Evolutionary conservation across 2,797 vertebrate genomes (phyloP).

Genomic region (Glossophaga mutica): DNA sequence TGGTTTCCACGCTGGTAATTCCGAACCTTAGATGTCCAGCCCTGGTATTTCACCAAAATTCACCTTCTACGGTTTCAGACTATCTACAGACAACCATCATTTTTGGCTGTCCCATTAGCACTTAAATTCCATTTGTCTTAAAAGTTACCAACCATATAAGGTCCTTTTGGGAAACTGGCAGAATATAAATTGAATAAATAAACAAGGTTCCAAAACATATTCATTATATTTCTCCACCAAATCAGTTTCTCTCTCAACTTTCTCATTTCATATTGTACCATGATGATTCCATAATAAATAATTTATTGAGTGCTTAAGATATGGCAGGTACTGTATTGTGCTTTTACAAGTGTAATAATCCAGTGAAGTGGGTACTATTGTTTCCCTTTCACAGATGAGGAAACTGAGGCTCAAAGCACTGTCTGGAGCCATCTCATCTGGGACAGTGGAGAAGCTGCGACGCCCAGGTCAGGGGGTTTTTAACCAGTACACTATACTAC

Average conservation of each 20-base stretch:
- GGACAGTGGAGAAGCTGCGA: background rate
- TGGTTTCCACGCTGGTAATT: background rate
- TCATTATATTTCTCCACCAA: background rate
- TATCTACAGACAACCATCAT: background rate
- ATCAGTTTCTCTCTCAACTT: background rate
- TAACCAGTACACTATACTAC: background rate
- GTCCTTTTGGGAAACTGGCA: background rate
- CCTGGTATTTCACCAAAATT: background rate
- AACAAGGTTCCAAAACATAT: conserved; percentile 2
- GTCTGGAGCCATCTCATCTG: background rate
- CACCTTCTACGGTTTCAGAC: background rate
- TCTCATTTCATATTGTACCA: background rate
- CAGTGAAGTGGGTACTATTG: background rate
- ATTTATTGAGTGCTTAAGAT: background rate
- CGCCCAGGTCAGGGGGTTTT: background rate
- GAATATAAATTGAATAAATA: background rate
- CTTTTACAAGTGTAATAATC: background rate
- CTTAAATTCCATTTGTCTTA: conserved; percentile 21
- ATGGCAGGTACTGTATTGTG: background rate
- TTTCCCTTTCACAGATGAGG: background rate
- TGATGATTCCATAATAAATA: conserved; percentile 7
- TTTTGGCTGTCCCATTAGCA: background rate
- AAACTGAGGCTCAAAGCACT: background rate
- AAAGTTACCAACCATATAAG: background rate
- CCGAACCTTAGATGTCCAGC: background rate